A percentile compares a stretch with the other conserved stretches of the same genome.
These are phyloP conservation scores for Idris sp. DNA, from an alignment of 1,140 invertebrate genomes.

Conservation along the genomic window DNA sequence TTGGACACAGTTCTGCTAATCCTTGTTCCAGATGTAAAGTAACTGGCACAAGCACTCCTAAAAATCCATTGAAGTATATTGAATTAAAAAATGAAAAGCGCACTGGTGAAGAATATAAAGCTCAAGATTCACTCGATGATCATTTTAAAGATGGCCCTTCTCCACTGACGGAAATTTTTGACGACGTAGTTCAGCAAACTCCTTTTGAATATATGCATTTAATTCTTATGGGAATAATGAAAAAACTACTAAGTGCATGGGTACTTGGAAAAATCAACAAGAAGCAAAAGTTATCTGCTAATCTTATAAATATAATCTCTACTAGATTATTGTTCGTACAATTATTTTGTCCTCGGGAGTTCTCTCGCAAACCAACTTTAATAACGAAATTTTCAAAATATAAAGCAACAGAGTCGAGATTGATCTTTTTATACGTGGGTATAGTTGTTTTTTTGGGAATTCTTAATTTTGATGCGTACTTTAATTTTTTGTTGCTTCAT, in stretches of 20 bases:
- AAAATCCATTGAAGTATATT: too few species aligned
- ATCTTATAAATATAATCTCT: neutral
- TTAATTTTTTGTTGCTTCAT: slow-evolving; percentile 40
- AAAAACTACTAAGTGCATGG: slow-evolving; percentile 10
- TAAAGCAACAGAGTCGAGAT: slow-evolving; percentile 54
- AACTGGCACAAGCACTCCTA: too few species aligned
- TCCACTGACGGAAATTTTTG: too few species aligned
- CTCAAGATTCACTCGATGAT: too few species aligned
- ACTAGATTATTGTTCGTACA: neutral
- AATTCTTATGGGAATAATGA: neutral
- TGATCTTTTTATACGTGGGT: slow-evolving; percentile 52
- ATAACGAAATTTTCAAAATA: slow-evolving; percentile 21
- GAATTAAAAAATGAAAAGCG: too few species aligned
- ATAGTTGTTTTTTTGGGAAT: slow-evolving; percentile 29
- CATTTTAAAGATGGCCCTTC: too few species aligned
- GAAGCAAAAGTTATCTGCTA: neutral
- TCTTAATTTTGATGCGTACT: slow-evolving; percentile 20
- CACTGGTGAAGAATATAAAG: too few species aligned
- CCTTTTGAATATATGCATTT: slow-evolving; percentile 6
- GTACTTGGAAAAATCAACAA: slow-evolving; percentile 30
- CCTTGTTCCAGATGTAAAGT: too few species aligned
- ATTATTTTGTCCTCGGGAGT: slow-evolving; percentile 45
- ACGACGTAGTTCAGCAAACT: too few species aligned
- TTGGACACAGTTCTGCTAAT: too few species aligned
- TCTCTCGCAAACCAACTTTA: slow-evolving; percentile 27